Evolutionary conservation across 2,888 invertebrate genomes (phyloP).

Genomic region (Aphidoletes aphidimyza): DNA sequence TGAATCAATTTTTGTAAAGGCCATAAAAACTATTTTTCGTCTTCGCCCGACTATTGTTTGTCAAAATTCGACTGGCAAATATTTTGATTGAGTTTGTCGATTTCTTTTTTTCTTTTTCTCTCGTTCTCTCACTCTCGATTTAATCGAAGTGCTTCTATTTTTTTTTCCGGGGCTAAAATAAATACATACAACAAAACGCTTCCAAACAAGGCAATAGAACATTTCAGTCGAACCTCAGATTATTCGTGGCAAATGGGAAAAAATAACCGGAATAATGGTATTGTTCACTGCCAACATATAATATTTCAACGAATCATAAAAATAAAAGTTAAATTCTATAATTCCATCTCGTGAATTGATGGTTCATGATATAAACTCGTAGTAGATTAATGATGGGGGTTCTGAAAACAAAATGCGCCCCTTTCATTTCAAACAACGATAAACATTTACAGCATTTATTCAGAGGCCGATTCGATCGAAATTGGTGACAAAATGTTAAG

Average conservation of each 20-base stretch:
- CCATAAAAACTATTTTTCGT: constrained; percentile 35
- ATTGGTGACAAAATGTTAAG: too few relatives aligned
- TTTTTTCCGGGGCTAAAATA: neutral
- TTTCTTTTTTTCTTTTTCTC: neutral
- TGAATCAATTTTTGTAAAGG: constrained; percentile 9
- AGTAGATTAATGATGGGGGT: neutral
- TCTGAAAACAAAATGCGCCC: neutral
- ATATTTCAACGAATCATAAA: constrained; percentile 32
- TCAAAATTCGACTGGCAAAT: neutral
- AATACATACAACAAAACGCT: neutral
- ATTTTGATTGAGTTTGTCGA: neutral
- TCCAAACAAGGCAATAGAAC: neutral
- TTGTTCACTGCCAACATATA: neutral
- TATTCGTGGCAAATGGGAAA: neutral
- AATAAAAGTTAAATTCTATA: constrained; percentile 33
- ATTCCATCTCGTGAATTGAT: constrained; percentile 3
- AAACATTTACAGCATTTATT: neutral
- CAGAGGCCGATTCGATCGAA: too few relatives aligned
- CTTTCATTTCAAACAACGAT: neutral
- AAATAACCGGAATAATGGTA: neutral
- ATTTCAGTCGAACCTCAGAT: neutral
- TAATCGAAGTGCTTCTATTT: neutral
- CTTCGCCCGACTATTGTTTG: constrained; percentile 7
- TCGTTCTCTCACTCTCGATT: neutral
- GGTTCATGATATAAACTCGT: neutral